Conservation (phyloP, 2,113 vertebrate species). For the Trematocara macrostoma region DNA sequence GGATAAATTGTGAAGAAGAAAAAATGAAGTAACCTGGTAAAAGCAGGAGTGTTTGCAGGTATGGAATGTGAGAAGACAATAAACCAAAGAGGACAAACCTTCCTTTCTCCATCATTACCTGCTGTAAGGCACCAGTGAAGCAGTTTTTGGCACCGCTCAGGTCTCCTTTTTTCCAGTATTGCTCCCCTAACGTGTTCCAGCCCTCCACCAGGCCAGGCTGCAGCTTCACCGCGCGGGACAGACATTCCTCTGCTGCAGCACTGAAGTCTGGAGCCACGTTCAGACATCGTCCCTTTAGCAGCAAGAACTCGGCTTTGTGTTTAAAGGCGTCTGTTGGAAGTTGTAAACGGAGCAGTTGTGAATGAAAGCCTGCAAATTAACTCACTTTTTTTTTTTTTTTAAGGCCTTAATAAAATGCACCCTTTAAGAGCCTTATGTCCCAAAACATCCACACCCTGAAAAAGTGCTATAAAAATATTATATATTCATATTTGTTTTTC, state of each 20-base stretch:
- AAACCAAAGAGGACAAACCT: not conserved
- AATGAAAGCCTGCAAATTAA: not conserved
- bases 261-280: conserved; percentile 78
- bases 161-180: conserved; percentile 91
- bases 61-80: not conserved
- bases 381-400: not conserved
- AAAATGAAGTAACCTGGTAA: not conserved
- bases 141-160: conserved; percentile 81
- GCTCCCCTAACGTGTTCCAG: conserved; percentile 89
- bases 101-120: conserved; percentile 34
- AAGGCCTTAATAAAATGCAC: too few relatives aligned
- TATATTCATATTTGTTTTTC: too few relatives aligned
- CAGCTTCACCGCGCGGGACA: conserved; percentile 86
- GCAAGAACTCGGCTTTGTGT: conserved; percentile 73
- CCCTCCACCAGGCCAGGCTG: conserved; percentile 82
- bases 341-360: too few relatives aligned
- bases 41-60: not conserved
- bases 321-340: conserved; percentile 66
- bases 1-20: rapidly evolving
- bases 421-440: too few relatives aligned
- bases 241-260: conserved; percentile 74
- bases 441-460: too few relatives aligned
- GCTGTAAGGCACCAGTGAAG: conserved; percentile 84
- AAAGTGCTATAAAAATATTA: too few relatives aligned
- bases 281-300: conserved; percentile 81